Evolutionary conservation across 1,140 invertebrate species (phyloP), one percentile per base, ranked within the genome.

Genomic region (Acromyrmex charruanus): DNA sequence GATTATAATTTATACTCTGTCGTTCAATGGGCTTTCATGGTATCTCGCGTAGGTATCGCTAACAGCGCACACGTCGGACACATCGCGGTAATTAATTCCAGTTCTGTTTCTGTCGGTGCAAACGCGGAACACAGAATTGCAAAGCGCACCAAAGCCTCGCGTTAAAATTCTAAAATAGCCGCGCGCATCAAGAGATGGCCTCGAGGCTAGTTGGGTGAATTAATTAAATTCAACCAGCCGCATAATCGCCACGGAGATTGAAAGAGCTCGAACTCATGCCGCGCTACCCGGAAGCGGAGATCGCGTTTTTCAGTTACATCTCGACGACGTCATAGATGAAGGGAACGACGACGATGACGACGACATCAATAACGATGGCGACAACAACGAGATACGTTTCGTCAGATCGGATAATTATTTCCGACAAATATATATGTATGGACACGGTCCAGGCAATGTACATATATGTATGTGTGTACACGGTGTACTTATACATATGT

Each of bases 361-460:
- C 44, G 59, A 21, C 65, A 21, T 66, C 18, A 18, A 66, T 68
- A 68, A 82, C 35, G 53, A 68, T 1, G 39, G 66, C 74, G 69
- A 80, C 55, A 82, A 72, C 71, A 84, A 72, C 58, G 86, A 91
- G 81, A 87, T 1, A 81, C 84, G 80, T 75, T 89, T 59, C 84
- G 88, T 92, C 89, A 87, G 53, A 69, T 87, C 86, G 91, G 71
- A 68, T 94, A 92, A 89, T 93, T 93, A 90, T 92, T 92, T 91
- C 86, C 77, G 88, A 91, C 88, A 91, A 89, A 89, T 92, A 89
- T 92, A 31, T 85, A 85, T 58, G 69, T 86, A 80, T 21, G 86
- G 74, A 91, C 66, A 69, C 86, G 90, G 89, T 74, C 84, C 82
- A 90, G 77, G 91, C 86, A 92, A 93, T 91, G 87, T 53, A 63